Percentiles rank a stretch among this genome's conserved stretches.
phyloP scores from a whole-genome alignment of 2,888 invertebrate genomes.

The Leucania comma region DNA sequence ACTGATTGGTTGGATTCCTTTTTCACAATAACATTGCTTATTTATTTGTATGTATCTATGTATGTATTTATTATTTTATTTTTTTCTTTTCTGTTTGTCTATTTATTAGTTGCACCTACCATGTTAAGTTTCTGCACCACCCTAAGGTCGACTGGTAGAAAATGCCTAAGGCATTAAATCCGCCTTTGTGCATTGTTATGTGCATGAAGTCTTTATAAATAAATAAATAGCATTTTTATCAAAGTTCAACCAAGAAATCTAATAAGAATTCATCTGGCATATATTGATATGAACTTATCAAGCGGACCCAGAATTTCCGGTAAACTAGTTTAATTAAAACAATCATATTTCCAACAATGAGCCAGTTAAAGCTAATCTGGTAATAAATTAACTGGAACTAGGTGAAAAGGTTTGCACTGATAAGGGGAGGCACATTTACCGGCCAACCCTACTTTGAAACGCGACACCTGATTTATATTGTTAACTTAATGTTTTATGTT shows the following conservation, averaged over 20 bases:
- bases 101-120: too few species aligned
- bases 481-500: conserved; percentile 11
- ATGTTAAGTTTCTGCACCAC: too few species aligned
- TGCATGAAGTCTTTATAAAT: too few species aligned
- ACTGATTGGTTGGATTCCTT: too few species aligned
- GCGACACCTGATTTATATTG: conserved; percentile 47
- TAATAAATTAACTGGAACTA: conserved; percentile 53
- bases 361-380: conserved; percentile 32
- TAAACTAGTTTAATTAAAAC: conserved; percentile 21
- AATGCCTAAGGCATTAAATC: too few species aligned
- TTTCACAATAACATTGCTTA: too few species aligned
- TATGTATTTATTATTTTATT: too few species aligned
- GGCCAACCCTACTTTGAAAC: conserved; percentile 28
- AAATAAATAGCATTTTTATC: neutral
- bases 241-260: neutral
- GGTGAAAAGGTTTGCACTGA: conserved; percentile 50
- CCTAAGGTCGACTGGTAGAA: too few species aligned
- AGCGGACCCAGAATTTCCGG: conserved; percentile 3
- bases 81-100: too few species aligned
- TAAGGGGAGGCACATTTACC: conserved; percentile 34
- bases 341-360: conserved; percentile 27
- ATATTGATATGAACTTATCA: neutral
- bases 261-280: neutral
- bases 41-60: too few species aligned
- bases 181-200: too few species aligned